Percentiles rank a stretch among this genome's conserved stretches.
Conservation (phyloP, 2,888 invertebrate species). For the Drosophila percnosoma region DNA sequence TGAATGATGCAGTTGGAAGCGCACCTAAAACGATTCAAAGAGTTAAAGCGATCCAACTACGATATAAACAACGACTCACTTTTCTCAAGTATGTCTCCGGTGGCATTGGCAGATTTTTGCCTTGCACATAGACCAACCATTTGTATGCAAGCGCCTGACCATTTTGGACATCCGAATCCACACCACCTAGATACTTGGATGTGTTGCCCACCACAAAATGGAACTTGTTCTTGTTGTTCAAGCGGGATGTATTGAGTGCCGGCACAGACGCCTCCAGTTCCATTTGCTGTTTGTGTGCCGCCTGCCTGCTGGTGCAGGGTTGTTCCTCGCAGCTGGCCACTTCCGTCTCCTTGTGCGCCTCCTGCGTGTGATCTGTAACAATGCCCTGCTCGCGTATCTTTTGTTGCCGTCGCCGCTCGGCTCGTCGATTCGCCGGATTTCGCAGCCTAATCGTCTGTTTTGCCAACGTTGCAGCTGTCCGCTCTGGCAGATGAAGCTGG, state of each 20-base stretch:
- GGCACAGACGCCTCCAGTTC: constrained; percentile 23
- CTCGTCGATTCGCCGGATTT: constrained; percentile 74
- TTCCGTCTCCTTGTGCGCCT: neutral
- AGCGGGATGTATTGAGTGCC: constrained; percentile 85
- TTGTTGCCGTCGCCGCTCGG: constrained; percentile 77
- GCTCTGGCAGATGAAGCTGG: constrained; percentile 74
- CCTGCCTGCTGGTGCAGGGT: constrained; percentile 64
- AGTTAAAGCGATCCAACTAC: neutral
- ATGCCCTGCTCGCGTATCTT: constrained; percentile 79
- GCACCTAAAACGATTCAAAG: constrained; percentile 63
- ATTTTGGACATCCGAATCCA: constrained; percentile 84
- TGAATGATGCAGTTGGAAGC: constrained; percentile 93
- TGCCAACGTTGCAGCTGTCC: constrained; percentile 86
- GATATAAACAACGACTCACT: constrained; percentile 83
- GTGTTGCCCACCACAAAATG: constrained; percentile 89
- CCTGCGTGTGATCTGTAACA: constrained; percentile 78
- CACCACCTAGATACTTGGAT: constrained; percentile 90
- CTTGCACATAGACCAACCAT: constrained; percentile 95
- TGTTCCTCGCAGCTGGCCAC: constrained; percentile 41
- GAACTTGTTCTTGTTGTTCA: constrained; percentile 87
- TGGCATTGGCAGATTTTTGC: constrained; percentile 87
- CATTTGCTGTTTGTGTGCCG: constrained; percentile 41
- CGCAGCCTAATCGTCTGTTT: constrained; percentile 80
- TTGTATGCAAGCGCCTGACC: constrained; percentile 92
- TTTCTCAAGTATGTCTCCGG: constrained; percentile 89